phyloP scores from a whole-genome alignment of 2,113 vertebrate species.

The Lathamus discolor region DNA sequence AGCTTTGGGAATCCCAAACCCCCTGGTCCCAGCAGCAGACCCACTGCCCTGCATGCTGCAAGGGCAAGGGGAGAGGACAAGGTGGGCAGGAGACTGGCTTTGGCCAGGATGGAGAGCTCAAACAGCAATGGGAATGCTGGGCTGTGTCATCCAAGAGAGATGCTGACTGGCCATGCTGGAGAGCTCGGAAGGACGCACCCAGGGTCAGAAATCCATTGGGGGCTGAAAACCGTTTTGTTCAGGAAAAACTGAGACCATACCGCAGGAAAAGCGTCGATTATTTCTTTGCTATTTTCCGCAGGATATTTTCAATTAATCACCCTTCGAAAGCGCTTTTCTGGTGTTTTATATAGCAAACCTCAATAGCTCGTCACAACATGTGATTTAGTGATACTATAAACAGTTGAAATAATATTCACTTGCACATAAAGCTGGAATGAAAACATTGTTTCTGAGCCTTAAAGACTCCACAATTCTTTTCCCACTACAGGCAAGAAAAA shows the following conservation, averaged over 20 bases:
- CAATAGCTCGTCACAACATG: background rate
- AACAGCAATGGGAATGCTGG: accelerated
- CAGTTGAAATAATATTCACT: background rate
- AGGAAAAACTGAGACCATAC: background rate
- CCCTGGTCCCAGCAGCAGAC: background rate
- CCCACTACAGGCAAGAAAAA: background rate
- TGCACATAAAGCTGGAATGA: background rate
- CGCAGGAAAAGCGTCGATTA: background rate
- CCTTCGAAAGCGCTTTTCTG: background rate
- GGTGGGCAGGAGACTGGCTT: background rate
- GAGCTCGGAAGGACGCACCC: background rate
- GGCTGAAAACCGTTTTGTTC: background rate
- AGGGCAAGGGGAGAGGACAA: accelerated
- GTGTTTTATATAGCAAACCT: background rate
- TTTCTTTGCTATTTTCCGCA: background rate
- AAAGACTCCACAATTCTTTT: background rate
- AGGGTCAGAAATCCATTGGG: background rate
- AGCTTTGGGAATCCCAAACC: background rate
- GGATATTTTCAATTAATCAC: background rate
- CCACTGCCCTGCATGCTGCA: accelerated
- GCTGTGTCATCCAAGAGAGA: background rate
- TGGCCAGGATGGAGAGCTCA: background rate
- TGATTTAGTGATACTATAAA: background rate
- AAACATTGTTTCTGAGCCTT: background rate
- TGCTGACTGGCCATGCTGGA: accelerated